phyloP scores from a whole-genome alignment of 2,888 invertebrate genomes.

The Leucophenga maculata region DNA sequence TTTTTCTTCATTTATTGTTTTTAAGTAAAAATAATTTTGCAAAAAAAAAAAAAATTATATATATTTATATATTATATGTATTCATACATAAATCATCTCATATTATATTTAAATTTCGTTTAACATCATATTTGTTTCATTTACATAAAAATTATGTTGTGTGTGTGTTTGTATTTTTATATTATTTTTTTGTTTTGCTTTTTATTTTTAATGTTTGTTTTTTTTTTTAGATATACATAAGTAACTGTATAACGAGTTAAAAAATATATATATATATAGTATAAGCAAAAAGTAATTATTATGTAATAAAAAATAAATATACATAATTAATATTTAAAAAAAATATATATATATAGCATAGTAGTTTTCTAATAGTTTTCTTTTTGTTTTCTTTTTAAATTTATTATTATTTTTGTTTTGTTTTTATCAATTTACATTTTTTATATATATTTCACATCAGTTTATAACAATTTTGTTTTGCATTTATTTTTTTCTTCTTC shows the following conservation, averaged over 20 bases:
- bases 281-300: no score
- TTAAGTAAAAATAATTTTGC: neutral
- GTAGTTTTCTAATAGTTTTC: neutral
- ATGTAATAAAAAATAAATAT: no score
- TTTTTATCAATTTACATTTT: slow-evolving; percentile 26
- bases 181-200: slow-evolving; percentile 35
- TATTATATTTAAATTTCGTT: slow-evolving; percentile 36
- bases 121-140: slow-evolving; percentile 21
- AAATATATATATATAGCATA: no score
- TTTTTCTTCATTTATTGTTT: slow-evolving; percentile 9
- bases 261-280: no score
- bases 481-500: slow-evolving; percentile 22
- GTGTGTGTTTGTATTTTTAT: slow-evolving; percentile 27
- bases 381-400: neutral
- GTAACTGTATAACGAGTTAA: no score
- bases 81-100: no score
- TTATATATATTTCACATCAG: slow-evolving; percentile 17
- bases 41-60: slow-evolving; percentile 21
- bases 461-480: slow-evolving; percentile 11
- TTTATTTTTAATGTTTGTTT: slow-evolving; percentile 28
- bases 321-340: no score
- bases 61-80: slow-evolving; percentile 21
- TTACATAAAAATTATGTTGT: slow-evolving; percentile 36
- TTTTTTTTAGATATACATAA: slow-evolving; percentile 32
- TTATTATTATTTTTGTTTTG: neutral